These are phyloP conservation scores for Morelia viridis DNA, from an alignment of 2,797 vertebrate species.

Conservation along the genomic window DNA sequence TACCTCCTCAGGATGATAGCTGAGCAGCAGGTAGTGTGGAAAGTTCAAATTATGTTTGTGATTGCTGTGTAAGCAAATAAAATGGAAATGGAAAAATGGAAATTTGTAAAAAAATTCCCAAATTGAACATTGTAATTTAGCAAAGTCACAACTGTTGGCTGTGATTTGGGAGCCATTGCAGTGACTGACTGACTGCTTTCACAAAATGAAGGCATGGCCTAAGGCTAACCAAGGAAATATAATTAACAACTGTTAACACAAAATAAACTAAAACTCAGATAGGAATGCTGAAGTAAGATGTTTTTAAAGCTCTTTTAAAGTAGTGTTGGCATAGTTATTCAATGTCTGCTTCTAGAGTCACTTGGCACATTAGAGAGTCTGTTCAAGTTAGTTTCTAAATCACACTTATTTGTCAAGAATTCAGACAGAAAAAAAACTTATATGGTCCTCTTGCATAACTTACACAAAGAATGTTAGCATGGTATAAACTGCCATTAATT, in stretches of 20 bases:
- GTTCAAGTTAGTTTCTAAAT: conserved; percentile 13
- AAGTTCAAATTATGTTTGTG: background rate
- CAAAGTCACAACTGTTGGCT: background rate
- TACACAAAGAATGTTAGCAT: background rate
- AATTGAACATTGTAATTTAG: background rate
- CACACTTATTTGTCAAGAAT: background rate
- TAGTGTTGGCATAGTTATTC: background rate
- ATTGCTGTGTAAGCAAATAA: background rate
- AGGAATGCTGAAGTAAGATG: background rate
- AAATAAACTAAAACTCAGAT: background rate
- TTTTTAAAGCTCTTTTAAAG: background rate
- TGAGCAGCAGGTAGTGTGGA: background rate
- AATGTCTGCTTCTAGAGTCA: background rate
- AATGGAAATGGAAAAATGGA: background rate
- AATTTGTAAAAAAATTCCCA: background rate
- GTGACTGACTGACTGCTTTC: background rate
- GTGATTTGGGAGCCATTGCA: background rate
- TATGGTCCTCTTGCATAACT: background rate
- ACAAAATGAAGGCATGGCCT: background rate
- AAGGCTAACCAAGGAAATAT: background rate
- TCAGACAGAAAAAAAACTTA: background rate
- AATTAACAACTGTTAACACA: background rate
- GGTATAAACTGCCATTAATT: background rate
- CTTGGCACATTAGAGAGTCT: background rate
- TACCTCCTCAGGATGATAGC: background rate